Conservation (phyloP, 2,113 vertebrate species). For the Neolamprologus variostigma region DNA sequence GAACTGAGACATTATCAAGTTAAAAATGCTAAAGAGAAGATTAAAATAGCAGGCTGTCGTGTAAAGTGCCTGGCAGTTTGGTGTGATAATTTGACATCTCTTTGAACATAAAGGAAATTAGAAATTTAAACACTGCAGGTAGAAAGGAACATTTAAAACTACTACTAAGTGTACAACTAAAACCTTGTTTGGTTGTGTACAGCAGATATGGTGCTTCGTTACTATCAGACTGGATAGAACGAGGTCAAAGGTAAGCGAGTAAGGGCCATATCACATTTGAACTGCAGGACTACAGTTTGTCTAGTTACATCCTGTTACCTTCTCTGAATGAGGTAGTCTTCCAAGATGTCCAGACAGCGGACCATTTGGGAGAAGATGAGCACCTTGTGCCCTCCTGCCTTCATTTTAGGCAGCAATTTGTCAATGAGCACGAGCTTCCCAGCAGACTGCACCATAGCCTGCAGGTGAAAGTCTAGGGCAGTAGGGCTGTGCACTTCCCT, state of each 20-base stretch:
- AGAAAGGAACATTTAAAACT: not conserved
- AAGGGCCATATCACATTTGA: not conserved
- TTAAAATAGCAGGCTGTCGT: not conserved
- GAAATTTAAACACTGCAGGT: not conserved
- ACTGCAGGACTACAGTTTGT: not conserved
- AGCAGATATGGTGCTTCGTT: not conserved
- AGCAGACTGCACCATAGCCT: constrained; percentile 98
- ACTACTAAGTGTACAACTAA: not conserved
- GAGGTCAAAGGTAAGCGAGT: not conserved
- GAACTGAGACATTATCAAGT: not conserved
- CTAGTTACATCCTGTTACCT: constrained; percentile 67
- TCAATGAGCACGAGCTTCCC: constrained; percentile 97
- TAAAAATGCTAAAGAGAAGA: not conserved
- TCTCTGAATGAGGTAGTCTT: constrained; percentile 99
- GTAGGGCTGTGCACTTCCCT: constrained; percentile 84
- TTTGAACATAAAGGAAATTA: not conserved
- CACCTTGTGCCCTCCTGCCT: constrained; percentile 96
- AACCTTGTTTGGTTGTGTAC: not conserved
- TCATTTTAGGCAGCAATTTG: constrained; percentile 98
- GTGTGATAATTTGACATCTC: not conserved
- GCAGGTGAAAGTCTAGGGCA: constrained; percentile 90
- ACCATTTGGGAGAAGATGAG: constrained; percentile 99
- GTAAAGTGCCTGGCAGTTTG: not conserved
- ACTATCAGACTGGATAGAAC: not conserved
- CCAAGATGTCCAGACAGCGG: constrained; percentile 95